These are phyloP conservation scores for Drosophila borealis DNA, from an alignment of 2,888 invertebrate species.

Conservation along the genomic window DNA sequence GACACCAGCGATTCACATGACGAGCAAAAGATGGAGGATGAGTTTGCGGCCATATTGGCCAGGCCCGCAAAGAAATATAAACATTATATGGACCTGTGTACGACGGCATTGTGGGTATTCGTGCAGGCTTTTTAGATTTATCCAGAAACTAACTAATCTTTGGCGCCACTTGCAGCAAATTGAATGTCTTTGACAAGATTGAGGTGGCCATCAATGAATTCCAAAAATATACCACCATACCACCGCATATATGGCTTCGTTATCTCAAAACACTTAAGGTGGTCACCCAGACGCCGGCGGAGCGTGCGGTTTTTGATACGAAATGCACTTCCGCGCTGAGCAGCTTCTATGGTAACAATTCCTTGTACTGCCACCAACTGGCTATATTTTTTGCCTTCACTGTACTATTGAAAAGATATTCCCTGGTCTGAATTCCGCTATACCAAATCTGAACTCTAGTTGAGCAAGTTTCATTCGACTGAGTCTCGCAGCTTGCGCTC, in stretches of 20 bases:
- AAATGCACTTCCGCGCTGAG: conserved; percentile 42
- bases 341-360: conserved; percentile 47
- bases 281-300: conserved; percentile 52
- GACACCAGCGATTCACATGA: conserved; percentile 18
- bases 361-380: no score
- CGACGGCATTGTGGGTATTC: conserved; percentile 46
- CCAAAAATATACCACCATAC: conserved; percentile 25
- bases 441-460: no score
- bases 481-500: no score
- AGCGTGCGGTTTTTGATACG: conserved; percentile 20
- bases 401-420: no score
- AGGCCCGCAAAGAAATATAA: conserved; percentile 27
- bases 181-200: conserved; percentile 46
- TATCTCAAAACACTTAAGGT: conserved; percentile 39
- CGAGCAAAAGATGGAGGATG: conserved; percentile 22
- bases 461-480: no score
- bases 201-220: conserved; percentile 32
- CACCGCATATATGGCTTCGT: conserved; percentile 53
- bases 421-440: no score
- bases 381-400: no score
- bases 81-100: conserved; percentile 38
- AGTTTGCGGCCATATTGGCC: conserved; percentile 21
- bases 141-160: background rate
- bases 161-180: conserved; percentile 30
- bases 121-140: background rate